Evolutionary conservation across 2,113 vertebrate genomes (phyloP).

Genomic region (Lepus americanus): DNA sequence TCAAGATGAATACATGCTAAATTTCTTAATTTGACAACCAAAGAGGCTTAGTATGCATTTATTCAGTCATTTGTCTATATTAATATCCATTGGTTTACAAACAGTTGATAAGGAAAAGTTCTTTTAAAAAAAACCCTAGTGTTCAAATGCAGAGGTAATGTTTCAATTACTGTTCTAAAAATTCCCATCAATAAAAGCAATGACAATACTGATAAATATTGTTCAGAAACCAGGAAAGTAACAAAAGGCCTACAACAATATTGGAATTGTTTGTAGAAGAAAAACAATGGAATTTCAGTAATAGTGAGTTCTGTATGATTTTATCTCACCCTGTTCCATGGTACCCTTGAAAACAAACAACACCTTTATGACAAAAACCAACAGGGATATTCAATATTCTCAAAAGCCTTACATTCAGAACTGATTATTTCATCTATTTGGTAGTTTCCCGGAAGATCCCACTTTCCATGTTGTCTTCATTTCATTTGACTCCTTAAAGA

Average conservation of each 20-base stretch:
- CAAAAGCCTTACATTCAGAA: not conserved
- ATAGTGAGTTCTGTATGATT: not conserved
- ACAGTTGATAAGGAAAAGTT: not conserved
- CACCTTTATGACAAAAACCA: not conserved
- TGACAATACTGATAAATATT: not conserved
- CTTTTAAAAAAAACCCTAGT: not conserved
- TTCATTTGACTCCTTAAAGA: not conserved
- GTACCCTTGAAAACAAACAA: not conserved
- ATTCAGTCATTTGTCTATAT: not conserved
- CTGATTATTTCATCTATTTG: not conserved
- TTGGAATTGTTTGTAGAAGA: not conserved
- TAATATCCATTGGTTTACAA: not conserved
- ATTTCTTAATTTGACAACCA: conserved; percentile 2
- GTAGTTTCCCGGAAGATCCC: not conserved
- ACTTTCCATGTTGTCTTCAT: not conserved
- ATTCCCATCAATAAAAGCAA: not conserved
- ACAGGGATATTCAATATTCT: not conserved
- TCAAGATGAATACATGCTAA: not conserved
- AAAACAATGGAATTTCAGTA: not conserved
- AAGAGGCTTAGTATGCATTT: not conserved
- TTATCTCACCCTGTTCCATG: not conserved
- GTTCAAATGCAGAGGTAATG: too few relatives aligned
- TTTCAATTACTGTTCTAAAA: not conserved
- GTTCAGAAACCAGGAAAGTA: conserved; percentile 36
- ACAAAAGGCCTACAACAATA: not conserved